Conservation (phyloP, 2,888 invertebrate species). For the Dryomyza anilis region DNA sequence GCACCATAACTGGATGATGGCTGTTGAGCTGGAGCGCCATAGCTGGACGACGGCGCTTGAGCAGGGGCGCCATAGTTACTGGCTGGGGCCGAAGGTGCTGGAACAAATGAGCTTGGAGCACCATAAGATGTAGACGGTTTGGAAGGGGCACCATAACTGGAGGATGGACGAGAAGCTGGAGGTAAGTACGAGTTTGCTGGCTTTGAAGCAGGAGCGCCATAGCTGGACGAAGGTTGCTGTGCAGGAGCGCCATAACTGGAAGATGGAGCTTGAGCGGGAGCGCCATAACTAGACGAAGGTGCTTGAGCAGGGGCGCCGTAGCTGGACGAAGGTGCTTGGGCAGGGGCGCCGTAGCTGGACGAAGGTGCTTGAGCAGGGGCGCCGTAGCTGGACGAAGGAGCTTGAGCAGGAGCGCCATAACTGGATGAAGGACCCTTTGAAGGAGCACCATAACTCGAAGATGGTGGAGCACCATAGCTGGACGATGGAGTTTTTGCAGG, state of each 20-base stretch:
- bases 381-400: constrained; percentile 35
- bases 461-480: constrained; percentile 62
- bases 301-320: constrained; percentile 48
- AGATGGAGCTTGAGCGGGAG: constrained; percentile 33
- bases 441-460: constrained; percentile 44
- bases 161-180: constrained; percentile 39
- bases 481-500: constrained; percentile 43
- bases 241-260: constrained; percentile 47
- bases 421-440: constrained; percentile 35
- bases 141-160: constrained; percentile 45
- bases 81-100: constrained; percentile 51
- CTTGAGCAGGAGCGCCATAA: constrained; percentile 51
- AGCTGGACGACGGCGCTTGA: constrained; percentile 46
- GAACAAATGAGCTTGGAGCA: constrained; percentile 58
- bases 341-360: constrained; percentile 62
- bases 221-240: constrained; percentile 41
- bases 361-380: constrained; percentile 55
- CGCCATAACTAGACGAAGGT: constrained; percentile 46
- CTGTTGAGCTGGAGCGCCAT: constrained; percentile 49
- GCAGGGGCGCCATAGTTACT: constrained; percentile 49
- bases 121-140: constrained; percentile 43
- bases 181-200: constrained; percentile 51
- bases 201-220: constrained; percentile 59
- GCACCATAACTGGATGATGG: constrained; percentile 66
- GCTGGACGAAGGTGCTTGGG: constrained; percentile 48